Base-by-base conservation (phyloP, 1,140 invertebrate species). In the Musca domestica region DNA sequence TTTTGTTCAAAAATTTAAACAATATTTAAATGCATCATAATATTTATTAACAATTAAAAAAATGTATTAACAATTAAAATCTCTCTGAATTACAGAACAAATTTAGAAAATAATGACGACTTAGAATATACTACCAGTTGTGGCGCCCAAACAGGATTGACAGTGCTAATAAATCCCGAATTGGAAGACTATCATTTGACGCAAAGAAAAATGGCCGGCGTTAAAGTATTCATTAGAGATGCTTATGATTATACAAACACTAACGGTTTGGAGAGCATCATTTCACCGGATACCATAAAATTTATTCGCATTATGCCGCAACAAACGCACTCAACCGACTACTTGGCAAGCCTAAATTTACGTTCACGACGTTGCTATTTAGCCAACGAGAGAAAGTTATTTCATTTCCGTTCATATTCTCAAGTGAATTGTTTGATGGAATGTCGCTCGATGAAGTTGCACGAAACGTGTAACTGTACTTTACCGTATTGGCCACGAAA, bases 391-490 rank as follows among this genome's bases (percentile, higher is more conserved):
- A 80, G 70, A 0, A 63, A 73, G 64, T 68, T 83, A 1, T 72
- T 74, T 1, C 67, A 71, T 10, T 84, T 86, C n/a, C 51, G 73
- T 0, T 74, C 73, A 5, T 89, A 90, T 52, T 85, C 85, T 0
- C 88, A 85, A 70, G 79, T 84, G 19, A 90, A 90, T 71, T 90
- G 89, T 71, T 76, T 88, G 71, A 77, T 82, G 0, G 85, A 86
- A 63, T 86, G 87, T 71, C 82, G 85, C 23, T 80, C 83, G 6
- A 74, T 78, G 30, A 71, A 81, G 2, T 78, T 85, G 1, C 76
- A 74, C 6, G 66, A 74, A 17, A 72, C 73, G 1, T 90, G 88
- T 71, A 80, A 83, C 9, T 90, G 89, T 74, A 74, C 86, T 0
- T 87, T 87, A 2, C 86, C 85, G 75, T 85, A 81, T 72, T 84